phyloP scores from a whole-genome alignment of 2,888 invertebrate genomes.

The Plusia festucae region DNA sequence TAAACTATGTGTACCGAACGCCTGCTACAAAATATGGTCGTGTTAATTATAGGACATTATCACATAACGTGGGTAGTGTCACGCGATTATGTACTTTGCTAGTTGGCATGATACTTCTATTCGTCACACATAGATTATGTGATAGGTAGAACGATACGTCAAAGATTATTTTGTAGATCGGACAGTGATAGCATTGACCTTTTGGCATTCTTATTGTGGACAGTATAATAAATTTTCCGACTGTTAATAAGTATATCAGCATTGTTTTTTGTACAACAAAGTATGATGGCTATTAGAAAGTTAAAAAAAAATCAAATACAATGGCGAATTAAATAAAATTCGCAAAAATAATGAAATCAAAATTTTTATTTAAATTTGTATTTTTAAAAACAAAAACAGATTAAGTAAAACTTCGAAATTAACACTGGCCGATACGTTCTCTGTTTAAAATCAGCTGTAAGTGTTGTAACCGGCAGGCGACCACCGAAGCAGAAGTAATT shows the following conservation, averaged over 20 bases:
- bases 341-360: too few relatives aligned
- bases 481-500: slow-evolving; percentile 43
- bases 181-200: background rate
- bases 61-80: slow-evolving; percentile 60
- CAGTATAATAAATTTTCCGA: too few relatives aligned
- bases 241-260: too few relatives aligned
- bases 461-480: background rate
- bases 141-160: background rate
- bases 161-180: slow-evolving; percentile 1
- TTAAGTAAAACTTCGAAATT: background rate
- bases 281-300: too few relatives aligned
- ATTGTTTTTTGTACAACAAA: too few relatives aligned
- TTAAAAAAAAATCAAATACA: too few relatives aligned
- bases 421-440: background rate
- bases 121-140: slow-evolving; percentile 11
- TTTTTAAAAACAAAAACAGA: background rate
- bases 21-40: slow-evolving; percentile 42
- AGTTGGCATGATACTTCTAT: slow-evolving; percentile 24
- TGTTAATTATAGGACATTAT: slow-evolving; percentile 69
- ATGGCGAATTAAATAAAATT: too few relatives aligned
- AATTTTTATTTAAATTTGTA: too few relatives aligned
- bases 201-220: background rate
- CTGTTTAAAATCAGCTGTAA: slow-evolving; percentile 25
- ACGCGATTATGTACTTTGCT: slow-evolving; percentile 61
- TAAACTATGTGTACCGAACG: slow-evolving; percentile 26